A percentile compares a stretch with the other conserved stretches of the same genome.
These are phyloP conservation scores for Turdus rufiventris DNA, from an alignment of 2,113 vertebrate genomes.

Conservation along the genomic window DNA sequence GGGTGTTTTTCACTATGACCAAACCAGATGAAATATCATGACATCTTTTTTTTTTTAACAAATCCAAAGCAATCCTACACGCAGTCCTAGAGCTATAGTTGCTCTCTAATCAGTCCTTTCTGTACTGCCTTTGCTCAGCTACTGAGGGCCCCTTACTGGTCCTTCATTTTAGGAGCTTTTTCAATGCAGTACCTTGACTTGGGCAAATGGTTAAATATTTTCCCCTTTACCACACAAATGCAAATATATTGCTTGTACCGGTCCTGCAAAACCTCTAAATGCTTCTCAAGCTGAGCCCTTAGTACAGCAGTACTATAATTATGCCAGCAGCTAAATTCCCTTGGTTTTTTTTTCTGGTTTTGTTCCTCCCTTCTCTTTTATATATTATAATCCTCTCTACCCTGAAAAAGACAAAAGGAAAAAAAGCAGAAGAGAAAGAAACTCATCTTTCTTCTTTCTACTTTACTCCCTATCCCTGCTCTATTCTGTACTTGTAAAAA, in stretches of 20 bases:
- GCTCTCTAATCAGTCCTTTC: background rate
- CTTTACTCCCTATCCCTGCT: background rate
- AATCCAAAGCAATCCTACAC: background rate
- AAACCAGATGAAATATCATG: background rate
- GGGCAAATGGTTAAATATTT: background rate
- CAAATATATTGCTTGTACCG: background rate
- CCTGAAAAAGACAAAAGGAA: background rate
- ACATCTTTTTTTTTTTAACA: background rate
- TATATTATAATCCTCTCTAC: background rate
- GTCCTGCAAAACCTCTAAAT: background rate
- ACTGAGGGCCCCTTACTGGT: background rate
- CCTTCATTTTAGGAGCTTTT: background rate
- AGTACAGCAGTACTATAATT: background rate
- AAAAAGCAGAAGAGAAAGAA: background rate
- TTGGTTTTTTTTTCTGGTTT: background rate
- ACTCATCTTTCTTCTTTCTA: background rate
- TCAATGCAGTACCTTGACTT: background rate
- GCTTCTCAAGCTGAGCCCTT: background rate
- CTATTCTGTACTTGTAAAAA: background rate
- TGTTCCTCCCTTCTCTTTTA: background rate
- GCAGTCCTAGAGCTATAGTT: background rate
- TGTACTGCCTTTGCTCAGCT: background rate
- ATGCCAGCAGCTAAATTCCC: background rate
- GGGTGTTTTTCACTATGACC: background rate
- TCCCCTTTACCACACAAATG: background rate